Conservation (phyloP, 2,888 invertebrate genomes). For the Sabellastarte sp. region DNA sequence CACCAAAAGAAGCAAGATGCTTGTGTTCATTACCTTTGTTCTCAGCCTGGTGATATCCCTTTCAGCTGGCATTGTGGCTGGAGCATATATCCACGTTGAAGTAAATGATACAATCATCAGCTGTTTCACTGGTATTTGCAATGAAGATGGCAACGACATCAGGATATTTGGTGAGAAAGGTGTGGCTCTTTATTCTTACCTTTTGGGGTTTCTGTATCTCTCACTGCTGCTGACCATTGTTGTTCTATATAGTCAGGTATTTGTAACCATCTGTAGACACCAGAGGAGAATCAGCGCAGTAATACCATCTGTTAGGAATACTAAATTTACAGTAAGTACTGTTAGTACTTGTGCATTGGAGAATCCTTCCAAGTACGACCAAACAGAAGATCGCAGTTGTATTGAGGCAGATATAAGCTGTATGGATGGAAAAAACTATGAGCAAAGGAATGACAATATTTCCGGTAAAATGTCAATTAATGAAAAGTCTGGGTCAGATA, state of each 20-base stretch:
- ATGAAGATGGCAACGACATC: constrained; percentile 21
- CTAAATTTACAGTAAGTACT: no score
- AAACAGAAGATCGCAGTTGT: background rate
- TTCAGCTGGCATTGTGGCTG: background rate
- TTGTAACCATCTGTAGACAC: constrained; percentile 36
- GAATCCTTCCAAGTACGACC: background rate
- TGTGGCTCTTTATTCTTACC: constrained; percentile 31
- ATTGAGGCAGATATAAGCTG: background rate
- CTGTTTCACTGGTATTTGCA: constrained; percentile 20
- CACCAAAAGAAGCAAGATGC: background rate
- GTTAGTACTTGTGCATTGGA: no score
- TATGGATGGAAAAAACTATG: background rate
- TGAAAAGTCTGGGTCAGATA: no score
- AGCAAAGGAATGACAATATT: no score
- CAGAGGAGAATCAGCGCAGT: no score
- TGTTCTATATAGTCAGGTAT: constrained; percentile 37
- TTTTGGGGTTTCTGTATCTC: constrained; percentile 31
- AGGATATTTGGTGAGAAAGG: constrained; percentile 24
- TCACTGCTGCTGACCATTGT: constrained; percentile 30
- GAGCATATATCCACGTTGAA: no score
- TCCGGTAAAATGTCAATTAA: no score
- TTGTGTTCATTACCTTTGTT: background rate
- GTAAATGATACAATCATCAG: constrained; percentile 32
- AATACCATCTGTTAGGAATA: no score
- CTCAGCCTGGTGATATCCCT: background rate